Percentiles rank a stretch among this genome's conserved stretches.
Evolutionary conservation across 2,888 invertebrate genomes (phyloP).

Genomic region (Prenolepis imparis): DNA sequence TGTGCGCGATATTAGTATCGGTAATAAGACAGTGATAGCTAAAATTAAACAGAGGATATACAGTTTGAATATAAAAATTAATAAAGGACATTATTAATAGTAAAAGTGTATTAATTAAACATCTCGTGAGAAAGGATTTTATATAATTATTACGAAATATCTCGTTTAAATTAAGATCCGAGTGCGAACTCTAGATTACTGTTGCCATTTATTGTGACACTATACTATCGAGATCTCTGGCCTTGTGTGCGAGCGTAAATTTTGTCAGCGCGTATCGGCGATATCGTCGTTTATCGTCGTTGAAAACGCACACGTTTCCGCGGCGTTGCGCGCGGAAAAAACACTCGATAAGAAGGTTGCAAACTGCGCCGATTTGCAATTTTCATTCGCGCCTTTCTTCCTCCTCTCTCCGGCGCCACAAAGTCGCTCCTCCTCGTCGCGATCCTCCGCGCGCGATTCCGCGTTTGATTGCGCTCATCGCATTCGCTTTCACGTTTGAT

Average conservation of each 20-base stretch:
- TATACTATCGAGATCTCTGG: slow-evolving; percentile 32
- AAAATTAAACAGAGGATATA: background rate
- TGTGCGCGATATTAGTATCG: background rate
- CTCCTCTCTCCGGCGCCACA: slow-evolving; percentile 31
- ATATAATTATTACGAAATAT: background rate
- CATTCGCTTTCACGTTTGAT: slow-evolving; percentile 6
- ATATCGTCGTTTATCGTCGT: slow-evolving; percentile 63
- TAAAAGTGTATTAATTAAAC: background rate
- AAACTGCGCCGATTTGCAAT: slow-evolving; percentile 35
- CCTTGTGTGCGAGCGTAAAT: slow-evolving; percentile 41
- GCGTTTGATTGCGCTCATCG: slow-evolving; percentile 9
- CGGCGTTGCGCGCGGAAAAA: slow-evolving; percentile 49
- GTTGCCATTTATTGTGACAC: slow-evolving; percentile 1
- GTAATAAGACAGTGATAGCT: background rate
- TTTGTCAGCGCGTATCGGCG: slow-evolving; percentile 54
- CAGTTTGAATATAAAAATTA: background rate
- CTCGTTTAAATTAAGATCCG: background rate
- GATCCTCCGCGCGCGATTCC: slow-evolving; percentile 34
- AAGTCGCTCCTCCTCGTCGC: slow-evolving; percentile 29
- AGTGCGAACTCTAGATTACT: background rate
- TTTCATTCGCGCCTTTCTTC: slow-evolving; percentile 23
- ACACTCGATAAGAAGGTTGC: slow-evolving; percentile 63
- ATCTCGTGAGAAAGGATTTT: background rate
- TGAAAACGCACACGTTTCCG: slow-evolving; percentile 59
- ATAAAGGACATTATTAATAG: background rate